phyloP scores from a whole-genome alignment of 2,888 invertebrate species.

The Slavum lentiscoides region DNA sequence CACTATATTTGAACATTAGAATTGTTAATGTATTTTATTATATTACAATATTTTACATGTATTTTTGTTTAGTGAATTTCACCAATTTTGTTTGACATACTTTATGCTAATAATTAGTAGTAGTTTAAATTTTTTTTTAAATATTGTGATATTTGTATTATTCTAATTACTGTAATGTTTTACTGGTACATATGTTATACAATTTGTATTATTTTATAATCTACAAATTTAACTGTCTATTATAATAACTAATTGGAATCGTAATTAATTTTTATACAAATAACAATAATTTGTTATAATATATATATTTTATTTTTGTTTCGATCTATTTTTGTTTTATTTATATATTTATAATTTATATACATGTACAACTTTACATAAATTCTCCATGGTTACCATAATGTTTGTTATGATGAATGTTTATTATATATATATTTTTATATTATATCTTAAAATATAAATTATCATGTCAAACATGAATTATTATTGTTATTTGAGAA shows the following conservation, averaged over 20 bases:
- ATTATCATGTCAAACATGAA: conserved; percentile 39
- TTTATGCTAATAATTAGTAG: conserved; percentile 32
- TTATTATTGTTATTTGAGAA: conserved; percentile 27
- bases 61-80: conserved; percentile 33
- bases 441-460: conserved; percentile 18
- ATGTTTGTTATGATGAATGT: conserved; percentile 36
- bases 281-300: conserved; percentile 51
- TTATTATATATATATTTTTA: not conserved
- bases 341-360: not conserved
- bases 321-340: conserved; percentile 24
- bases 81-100: conserved; percentile 38
- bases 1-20: conserved; percentile 10
- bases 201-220: conserved; percentile 28
- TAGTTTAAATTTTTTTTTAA: conserved; percentile 12
- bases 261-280: conserved; percentile 19
- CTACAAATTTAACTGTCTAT: not conserved
- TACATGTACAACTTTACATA: conserved; percentile 14
- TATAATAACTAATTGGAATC: not conserved
- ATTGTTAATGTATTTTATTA: not conserved
- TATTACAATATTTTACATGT: not conserved
- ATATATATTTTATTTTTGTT: conserved; percentile 3
- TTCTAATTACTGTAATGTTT: conserved; percentile 31
- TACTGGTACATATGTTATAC: not conserved
- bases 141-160: conserved; percentile 49
- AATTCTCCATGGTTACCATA: conserved; percentile 47